phyloP scores from a whole-genome alignment of 2,888 invertebrate species.

The Malthinus seriepunctatus region DNA sequence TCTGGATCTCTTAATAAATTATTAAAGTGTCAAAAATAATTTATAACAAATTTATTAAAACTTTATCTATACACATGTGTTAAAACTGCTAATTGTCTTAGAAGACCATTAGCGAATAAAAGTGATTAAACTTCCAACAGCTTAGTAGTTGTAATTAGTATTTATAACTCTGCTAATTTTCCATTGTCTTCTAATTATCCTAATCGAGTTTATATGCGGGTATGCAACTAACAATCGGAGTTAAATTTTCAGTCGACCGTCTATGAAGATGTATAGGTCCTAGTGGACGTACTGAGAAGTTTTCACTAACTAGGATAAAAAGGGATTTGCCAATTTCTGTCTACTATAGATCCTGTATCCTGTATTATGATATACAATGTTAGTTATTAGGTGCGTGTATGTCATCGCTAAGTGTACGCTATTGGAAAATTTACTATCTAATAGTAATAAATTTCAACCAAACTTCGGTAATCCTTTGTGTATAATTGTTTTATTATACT shows the following conservation, averaged over 20 bases:
- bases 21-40: too few relatives aligned
- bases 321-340: conserved; percentile 16
- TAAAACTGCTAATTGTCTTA: conserved; percentile 13
- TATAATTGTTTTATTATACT: too few relatives aligned
- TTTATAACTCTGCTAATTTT: conserved; percentile 23
- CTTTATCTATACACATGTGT: background rate
- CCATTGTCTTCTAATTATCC: conserved; percentile 23
- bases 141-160: conserved; percentile 19
- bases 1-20: too few relatives aligned
- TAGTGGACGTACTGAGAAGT: conserved; percentile 19
- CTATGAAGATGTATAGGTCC: conserved; percentile 22
- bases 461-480: background rate
- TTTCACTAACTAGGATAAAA: conserved; percentile 24
- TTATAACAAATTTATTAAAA: too few relatives aligned
- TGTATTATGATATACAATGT: conserved; percentile 13
- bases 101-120: conserved; percentile 6
- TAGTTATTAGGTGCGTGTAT: conserved; percentile 9
- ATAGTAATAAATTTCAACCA: background rate
- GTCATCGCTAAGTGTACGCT: conserved; percentile 5
- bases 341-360: conserved; percentile 7
- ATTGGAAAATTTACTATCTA: background rate
- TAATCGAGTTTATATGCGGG: conserved; percentile 18
- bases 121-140: conserved; percentile 11
- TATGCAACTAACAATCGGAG: conserved; percentile 17
- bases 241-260: conserved; percentile 11